Base-by-base conservation (phyloP, 2,888 invertebrate species). In the Micoletzkya japonica region DNA sequence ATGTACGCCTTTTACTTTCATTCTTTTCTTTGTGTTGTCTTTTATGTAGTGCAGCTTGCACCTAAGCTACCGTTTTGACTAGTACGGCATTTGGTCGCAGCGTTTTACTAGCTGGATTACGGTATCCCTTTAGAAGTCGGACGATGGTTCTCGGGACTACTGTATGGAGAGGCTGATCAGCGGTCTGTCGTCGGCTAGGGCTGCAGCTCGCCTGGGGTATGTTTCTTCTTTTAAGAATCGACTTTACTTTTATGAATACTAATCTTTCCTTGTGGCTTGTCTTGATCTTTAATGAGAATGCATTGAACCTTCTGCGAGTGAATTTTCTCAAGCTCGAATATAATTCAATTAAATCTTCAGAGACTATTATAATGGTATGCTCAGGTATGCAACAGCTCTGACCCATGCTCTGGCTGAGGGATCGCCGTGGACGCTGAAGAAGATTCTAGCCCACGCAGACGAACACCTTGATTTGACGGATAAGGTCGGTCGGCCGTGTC, bases 161-260 rank as follows among this genome's bases (percentile, higher is more conserved):
- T 72, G 72, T 26, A 17, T 77, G 26, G 77, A 77, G 56, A 57
- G 79, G 58, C 63, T 79, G 3, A 72, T 79, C 28, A 58, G 71
- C 7, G 79, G 79, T 36, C 71, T 77, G 30, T 52, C 71, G 30
- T 79, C 77, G 4, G 36, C 73, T 2, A 57, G 79, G 68, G 77
- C 76, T 24, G 79, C 79, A n/a, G 72, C 75, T 7, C 54, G 79
- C 30, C 44, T 79, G 14, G 79, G 79, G n/a, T n/a, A n/a, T n/a
- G n/a, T n/a, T n/a, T n/a, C n/a, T n/a, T n/a, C n/a, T n/a, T n/a
- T n/a, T n/a, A n/a, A n/a, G n/a, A n/a, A n/a, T n/a, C n/a, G n/a
- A n/a, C n/a, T n/a, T n/a, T n/a, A n/a, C n/a, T n/a, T n/a, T n/a
- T n/a, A n/a, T n/a, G n/a, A n/a, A n/a, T n/a, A n/a, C n/a, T n/a